Evolutionary conservation across 2,888 invertebrate species (phyloP), one percentile per base, ranked within the genome.

Genomic region (Spilarctia lutea): DNA sequence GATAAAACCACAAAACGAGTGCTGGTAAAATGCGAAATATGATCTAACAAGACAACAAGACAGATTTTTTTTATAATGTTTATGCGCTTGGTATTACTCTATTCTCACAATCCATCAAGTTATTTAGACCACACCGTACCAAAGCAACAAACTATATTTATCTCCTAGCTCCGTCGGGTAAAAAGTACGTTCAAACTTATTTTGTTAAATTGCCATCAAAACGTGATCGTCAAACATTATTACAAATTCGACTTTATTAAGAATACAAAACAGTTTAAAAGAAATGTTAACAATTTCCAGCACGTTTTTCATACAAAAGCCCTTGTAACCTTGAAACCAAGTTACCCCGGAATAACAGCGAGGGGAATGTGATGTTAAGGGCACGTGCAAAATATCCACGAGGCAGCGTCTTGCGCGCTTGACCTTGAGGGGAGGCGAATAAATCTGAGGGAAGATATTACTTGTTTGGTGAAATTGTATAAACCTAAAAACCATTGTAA

Each of bases 351-450:
- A 71, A 48, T 33, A 65, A 65, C 48, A 42, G 33, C 45, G 33
- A 33, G 45, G 65, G 45, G 71, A 65, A 30, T 45, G 30, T 24
- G 65, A 65, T 45, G 45, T 60, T 69, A 69, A 52, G 69, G 69
- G 11, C 24, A 39, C 39, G 42, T 13, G 4, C 27, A 66, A 56
- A 52, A 48, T 20, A 35, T 68, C 24, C 18, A 45, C 60, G 60
- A 20, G 45, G 20, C 27, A 27, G 20, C 68, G 67, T 20, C 18
- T 27, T 30, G 45, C 68, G 27, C 30, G 30, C 18, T 30, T 30
- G 48, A 45, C 68, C 20, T 20, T 30, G 68, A 30, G 30, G 67
- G 42, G 18, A 45, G 45, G 30, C 27, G 2, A 30, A 27, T 10
- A 30, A 68, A 68, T 68, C 35, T 42, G 16, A 42, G 39, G 27